Evolutionary conservation across 2,797 vertebrate species (phyloP).

Genomic region (Tapera naevia): DNA sequence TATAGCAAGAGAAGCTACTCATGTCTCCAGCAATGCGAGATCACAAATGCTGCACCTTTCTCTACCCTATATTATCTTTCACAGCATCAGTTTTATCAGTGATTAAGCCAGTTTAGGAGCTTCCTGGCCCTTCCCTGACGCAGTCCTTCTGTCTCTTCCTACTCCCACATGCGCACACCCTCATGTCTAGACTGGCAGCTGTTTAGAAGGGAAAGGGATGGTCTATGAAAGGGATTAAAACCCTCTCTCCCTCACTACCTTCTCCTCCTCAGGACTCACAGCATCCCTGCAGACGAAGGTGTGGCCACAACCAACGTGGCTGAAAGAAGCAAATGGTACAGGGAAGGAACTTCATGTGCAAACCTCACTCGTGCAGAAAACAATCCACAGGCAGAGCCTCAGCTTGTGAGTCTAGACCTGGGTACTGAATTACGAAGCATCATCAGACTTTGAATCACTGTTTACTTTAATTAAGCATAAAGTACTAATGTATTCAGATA

Average conservation of each 20-base stretch:
- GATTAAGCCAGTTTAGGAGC: neutral
- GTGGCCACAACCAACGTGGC: neutral
- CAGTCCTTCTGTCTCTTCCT: neutral
- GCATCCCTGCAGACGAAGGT: neutral
- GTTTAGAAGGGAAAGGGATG: neutral
- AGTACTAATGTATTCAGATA: conserved; percentile 38
- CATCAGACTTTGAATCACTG: conserved; percentile 49
- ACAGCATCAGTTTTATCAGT: neutral
- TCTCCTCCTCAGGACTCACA: neutral
- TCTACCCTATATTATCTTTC: neutral
- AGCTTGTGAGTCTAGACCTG: neutral
- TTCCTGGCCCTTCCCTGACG: neutral
- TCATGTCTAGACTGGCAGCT: neutral
- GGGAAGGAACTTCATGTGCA: neutral
- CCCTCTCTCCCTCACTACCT: neutral
- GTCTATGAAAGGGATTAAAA: neutral
- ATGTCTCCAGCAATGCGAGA: neutral
- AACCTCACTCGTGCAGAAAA: neutral
- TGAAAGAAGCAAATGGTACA: neutral
- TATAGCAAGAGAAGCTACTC: neutral
- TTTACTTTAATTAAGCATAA: conserved; percentile 43
- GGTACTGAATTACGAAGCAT: conserved; percentile 27
- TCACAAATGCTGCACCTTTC: neutral
- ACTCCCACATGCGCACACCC: neutral
- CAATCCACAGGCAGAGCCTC: neutral